Evolutionary conservation across 2,113 vertebrate genomes (phyloP).

Genomic region (Lathamus discolor): DNA sequence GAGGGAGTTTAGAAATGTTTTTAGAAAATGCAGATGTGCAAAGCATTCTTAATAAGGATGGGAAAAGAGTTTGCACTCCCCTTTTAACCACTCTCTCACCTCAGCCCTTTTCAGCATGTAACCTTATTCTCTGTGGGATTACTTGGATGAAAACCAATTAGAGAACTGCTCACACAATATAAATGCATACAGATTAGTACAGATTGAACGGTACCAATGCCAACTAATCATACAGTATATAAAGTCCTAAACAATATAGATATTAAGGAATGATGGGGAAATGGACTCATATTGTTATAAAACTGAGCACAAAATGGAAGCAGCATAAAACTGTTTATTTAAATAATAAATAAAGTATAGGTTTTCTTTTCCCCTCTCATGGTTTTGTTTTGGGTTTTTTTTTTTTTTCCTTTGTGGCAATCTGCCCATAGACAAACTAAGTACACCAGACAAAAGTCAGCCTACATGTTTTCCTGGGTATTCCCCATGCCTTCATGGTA

Average conservation of each 20-base stretch:
- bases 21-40: slow-evolving; percentile 72
- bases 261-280: slow-evolving; percentile 72
- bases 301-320: slow-evolving; percentile 66
- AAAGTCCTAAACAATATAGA: slow-evolving; percentile 75
- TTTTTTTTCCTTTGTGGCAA: slow-evolving; percentile 44
- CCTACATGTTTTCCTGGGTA: slow-evolving; percentile 47
- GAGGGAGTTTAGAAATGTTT: slow-evolving; percentile 67
- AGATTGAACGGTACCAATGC: slow-evolving; percentile 74
- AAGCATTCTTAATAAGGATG: slow-evolving; percentile 77
- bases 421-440: slow-evolving; percentile 66
- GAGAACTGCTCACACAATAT: slow-evolving; percentile 75
- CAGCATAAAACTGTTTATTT: slow-evolving; percentile 49
- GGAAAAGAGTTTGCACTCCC: slow-evolving; percentile 74
- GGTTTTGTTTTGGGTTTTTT: not conserved
- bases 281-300: slow-evolving; percentile 66
- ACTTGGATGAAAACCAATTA: slow-evolving; percentile 83
- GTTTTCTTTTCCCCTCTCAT: not conserved
- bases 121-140: slow-evolving; percentile 81
- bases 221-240: slow-evolving; percentile 72
- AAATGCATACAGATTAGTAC: slow-evolving; percentile 78
- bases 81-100: slow-evolving; percentile 77
- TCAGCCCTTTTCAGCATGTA: slow-evolving; percentile 79
- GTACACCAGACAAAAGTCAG: slow-evolving; percentile 57
- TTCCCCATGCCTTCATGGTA: not conserved
- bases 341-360: slow-evolving; percentile 70